Percentiles rank a stretch among this genome's conserved stretches.
phyloP scores from a whole-genome alignment of 2,797 vertebrate genomes.

The Pangasius djambal region DNA sequence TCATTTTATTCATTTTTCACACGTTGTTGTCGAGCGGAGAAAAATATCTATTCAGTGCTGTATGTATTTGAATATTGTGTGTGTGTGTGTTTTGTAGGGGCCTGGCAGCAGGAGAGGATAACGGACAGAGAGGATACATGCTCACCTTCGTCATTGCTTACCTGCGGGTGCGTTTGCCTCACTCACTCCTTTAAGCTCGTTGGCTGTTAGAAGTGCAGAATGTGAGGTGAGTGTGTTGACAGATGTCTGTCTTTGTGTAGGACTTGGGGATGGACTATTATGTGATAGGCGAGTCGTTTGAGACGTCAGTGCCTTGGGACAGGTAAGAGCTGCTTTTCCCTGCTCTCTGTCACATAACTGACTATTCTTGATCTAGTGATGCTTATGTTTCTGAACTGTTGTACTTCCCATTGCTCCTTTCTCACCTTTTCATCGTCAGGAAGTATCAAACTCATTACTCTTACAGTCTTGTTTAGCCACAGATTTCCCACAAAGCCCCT shows the following conservation, averaged over 20 bases:
- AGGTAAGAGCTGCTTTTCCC: constrained; percentile 80
- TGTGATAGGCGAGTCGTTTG: constrained; percentile 96
- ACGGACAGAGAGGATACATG: constrained; percentile 98
- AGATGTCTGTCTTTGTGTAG: constrained; percentile 68
- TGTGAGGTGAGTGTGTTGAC: neutral
- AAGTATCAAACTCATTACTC: neutral
- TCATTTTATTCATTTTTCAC: neutral
- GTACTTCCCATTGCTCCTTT: neutral
- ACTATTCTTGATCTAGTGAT: neutral
- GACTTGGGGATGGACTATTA: constrained; percentile 97
- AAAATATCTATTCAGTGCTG: neutral
- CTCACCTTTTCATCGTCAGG: neutral
- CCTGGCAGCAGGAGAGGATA: constrained; percentile 98
- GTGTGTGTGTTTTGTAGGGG: constrained; percentile 82
- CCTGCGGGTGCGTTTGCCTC: constrained; percentile 86
- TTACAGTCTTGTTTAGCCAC: neutral
- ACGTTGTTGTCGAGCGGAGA: neutral
- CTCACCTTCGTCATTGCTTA: constrained; percentile 98
- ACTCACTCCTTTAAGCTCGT: neutral
- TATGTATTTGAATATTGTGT: constrained; percentile 10
- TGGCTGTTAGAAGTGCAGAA: neutral
- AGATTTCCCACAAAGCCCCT: neutral
- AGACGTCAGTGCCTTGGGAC: constrained; percentile 99
- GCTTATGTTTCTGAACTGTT: neutral
- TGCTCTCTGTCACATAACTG: neutral